phyloP scores from a whole-genome alignment of 2,888 invertebrate species.

The Aradus depressus region DNA sequence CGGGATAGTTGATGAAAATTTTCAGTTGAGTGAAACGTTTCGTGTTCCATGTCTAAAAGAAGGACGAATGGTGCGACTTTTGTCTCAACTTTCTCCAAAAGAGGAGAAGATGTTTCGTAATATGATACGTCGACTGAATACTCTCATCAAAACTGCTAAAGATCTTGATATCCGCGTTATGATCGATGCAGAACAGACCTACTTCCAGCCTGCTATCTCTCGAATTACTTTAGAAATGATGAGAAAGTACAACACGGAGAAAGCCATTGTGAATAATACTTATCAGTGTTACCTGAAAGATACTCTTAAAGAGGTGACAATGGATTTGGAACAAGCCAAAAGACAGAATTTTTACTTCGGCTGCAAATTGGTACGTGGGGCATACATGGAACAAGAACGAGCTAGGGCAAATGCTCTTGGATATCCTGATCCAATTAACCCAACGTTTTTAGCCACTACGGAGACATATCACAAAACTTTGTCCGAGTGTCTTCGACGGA shows the following conservation, averaged over 20 bases:
- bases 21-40: constrained; percentile 83
- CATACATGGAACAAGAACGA: constrained; percentile 95
- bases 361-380: constrained; percentile 94
- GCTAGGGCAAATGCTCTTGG: constrained; percentile 80
- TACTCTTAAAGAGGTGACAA: constrained; percentile 71
- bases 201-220: constrained; percentile 98
- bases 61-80: constrained; percentile 82
- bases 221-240: constrained; percentile 96
- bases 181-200: constrained; percentile 99
- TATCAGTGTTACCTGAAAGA: constrained; percentile 96
- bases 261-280: constrained; percentile 92
- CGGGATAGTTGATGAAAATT: constrained; percentile 86
- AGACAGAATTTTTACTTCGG: constrained; percentile 96
- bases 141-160: constrained; percentile 76
- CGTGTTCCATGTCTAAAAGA: constrained; percentile 85
- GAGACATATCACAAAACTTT: constrained; percentile 86
- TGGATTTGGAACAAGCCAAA: constrained; percentile 89
- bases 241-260: constrained; percentile 83
- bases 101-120: constrained; percentile 97
- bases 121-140: constrained; percentile 86
- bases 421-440: constrained; percentile 92
- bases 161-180: constrained; percentile 90
- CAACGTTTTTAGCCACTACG: constrained; percentile 80
- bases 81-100: constrained; percentile 71
- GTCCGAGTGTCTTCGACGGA: constrained; percentile 69